Percentiles rank a stretch among this genome's conserved stretches.
These are phyloP conservation scores for Erinaceus europaeus DNA, from an alignment of 2,113 vertebrate genomes.

Conservation along the genomic window DNA sequence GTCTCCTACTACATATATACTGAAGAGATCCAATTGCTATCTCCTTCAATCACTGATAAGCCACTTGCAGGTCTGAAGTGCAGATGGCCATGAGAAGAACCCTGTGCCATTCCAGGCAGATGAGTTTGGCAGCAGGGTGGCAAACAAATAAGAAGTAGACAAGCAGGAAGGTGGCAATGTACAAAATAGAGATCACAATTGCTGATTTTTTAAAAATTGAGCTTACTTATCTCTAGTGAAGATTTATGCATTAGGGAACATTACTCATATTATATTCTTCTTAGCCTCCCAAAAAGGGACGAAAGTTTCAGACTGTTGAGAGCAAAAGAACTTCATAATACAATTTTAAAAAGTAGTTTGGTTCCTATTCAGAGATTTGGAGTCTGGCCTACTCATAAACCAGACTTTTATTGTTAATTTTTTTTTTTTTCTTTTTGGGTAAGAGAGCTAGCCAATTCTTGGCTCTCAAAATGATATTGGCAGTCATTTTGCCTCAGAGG, in stretches of 20 bases:
- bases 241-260: not conserved
- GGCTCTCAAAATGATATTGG: not conserved
- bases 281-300: not conserved
- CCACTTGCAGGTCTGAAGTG: not conserved
- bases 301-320: not conserved
- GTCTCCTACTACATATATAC: accelerated
- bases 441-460: not conserved
- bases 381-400: not conserved
- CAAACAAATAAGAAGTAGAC: not conserved
- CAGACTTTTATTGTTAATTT: not conserved
- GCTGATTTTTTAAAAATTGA: too few species aligned
- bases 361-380: not conserved
- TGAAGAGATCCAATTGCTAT: accelerated
- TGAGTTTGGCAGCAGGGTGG: not conserved
- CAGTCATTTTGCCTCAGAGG: not conserved
- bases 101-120: not conserved
- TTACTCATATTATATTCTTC: not conserved
- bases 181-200: not conserved
- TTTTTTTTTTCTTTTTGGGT: conserved; percentile 17
- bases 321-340: not conserved
- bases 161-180: not conserved
- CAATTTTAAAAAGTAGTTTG: not conserved
- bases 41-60: not conserved
- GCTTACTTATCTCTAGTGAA: not conserved
- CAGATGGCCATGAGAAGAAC: not conserved